These are phyloP conservation scores for Listrodromus nycthemerus DNA, from an alignment of 2,888 invertebrate species.

Conservation along the genomic window DNA sequence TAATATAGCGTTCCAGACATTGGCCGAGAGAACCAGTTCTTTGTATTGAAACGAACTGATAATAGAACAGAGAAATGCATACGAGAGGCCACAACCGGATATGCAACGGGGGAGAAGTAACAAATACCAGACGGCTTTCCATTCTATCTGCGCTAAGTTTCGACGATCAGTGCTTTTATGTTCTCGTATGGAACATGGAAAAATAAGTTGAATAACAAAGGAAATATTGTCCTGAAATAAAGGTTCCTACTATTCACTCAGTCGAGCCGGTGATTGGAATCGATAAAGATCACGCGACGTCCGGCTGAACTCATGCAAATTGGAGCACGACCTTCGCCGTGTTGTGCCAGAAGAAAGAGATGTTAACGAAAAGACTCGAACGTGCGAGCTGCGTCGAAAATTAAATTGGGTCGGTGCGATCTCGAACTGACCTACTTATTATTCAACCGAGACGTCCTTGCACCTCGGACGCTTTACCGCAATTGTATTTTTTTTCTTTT, in stretches of 20 bases:
- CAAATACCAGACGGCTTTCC: conserved; percentile 16
- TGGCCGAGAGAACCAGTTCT: conserved; percentile 43
- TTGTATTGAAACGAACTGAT: conserved; percentile 25
- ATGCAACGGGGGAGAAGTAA: conserved; percentile 8
- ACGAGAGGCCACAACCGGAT: background rate
- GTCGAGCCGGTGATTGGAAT: background rate
- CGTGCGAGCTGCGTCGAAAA: conserved; percentile 1
- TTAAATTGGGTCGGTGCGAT: conserved; percentile 28
- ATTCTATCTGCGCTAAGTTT: conserved; percentile 10
- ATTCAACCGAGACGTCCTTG: background rate
- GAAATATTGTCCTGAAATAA: background rate
- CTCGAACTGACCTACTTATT: conserved; percentile 37
- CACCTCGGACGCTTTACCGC: background rate
- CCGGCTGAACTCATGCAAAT: conserved; percentile 24
- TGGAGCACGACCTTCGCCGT: conserved; percentile 23
- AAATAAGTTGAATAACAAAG: background rate
- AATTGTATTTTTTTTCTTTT: background rate
- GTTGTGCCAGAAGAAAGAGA: conserved; percentile 21
- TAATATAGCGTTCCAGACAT: background rate
- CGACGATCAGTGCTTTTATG: background rate
- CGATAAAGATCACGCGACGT: background rate
- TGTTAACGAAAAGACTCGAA: background rate
- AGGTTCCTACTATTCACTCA: background rate
- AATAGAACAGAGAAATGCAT: conserved; percentile 6
- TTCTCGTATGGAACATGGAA: background rate